Evolutionary conservation across 1,140 invertebrate genomes (phyloP).

Genomic region (Ruditapes philippinarum): DNA sequence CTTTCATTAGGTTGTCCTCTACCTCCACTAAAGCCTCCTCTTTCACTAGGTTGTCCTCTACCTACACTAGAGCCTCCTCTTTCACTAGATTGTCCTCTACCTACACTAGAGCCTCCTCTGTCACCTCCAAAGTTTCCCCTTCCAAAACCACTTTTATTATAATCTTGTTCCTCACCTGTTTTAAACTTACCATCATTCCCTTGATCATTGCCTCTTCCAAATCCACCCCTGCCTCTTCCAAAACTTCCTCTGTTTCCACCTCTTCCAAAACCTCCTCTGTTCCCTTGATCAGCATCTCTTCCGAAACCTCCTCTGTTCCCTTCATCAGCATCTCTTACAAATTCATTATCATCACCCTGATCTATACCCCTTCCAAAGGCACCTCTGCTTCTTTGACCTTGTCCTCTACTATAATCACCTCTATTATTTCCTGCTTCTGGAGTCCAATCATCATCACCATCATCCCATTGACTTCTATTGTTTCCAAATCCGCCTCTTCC

Average conservation of each 20-base stretch:
- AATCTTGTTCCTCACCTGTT: not conserved
- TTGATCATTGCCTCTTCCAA: not conserved
- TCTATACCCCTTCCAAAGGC: not conserved
- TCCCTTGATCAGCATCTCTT: not conserved
- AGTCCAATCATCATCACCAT: not conserved
- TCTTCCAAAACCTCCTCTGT: constrained; percentile 17
- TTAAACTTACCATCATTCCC: not conserved
- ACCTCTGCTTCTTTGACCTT: not conserved
- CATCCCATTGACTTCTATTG: not conserved
- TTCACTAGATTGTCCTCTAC: too few relatives aligned
- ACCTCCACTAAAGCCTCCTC: not conserved
- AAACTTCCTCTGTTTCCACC: not conserved
- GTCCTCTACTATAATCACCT: not conserved
- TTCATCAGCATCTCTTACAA: not conserved
- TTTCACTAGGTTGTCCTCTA: not conserved
- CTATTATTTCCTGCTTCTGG: not conserved
- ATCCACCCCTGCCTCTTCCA: not conserved
- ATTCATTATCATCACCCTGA: not conserved
- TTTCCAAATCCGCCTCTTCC: constrained; percentile 1
- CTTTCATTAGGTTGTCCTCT: not conserved
- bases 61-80: too few relatives aligned
- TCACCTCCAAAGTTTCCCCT: constrained; percentile 3
- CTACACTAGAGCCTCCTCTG: not conserved
- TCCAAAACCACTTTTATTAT: not conserved
- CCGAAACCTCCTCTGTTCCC: not conserved